A percentile compares a stretch with the other conserved stretches of the same genome.
These are phyloP conservation scores for Philotrypesis tridentata DNA, from an alignment of 1,140 invertebrate species.

Conservation along the genomic window DNA sequence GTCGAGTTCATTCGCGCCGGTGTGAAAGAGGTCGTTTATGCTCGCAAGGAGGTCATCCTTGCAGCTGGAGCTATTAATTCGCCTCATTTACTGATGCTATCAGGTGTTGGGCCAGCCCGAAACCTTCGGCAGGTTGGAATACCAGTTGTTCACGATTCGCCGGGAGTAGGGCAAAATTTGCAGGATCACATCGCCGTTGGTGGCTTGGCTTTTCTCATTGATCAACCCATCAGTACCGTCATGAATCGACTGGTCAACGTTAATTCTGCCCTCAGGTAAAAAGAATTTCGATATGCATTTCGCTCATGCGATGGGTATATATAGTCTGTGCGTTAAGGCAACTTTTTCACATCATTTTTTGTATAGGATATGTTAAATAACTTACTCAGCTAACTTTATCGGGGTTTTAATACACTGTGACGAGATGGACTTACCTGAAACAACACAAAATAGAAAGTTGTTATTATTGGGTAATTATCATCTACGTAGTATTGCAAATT, in stretches of 20 bases:
- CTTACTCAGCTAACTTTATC: background rate
- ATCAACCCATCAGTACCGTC: conserved; percentile 84
- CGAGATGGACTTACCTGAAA: background rate
- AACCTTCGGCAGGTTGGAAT: conserved; percentile 82
- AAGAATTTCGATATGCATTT: background rate
- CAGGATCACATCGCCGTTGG: conserved; percentile 89
- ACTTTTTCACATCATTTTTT: background rate
- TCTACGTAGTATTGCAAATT: too few relatives aligned
- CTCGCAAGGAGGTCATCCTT: conserved; percentile 85
- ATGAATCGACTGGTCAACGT: conserved; percentile 85
- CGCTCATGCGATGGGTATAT: background rate
- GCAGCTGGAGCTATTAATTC: conserved; percentile 85
- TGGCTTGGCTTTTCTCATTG: conserved; percentile 86
- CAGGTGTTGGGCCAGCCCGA: conserved; percentile 84
- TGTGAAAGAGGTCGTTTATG: conserved; percentile 78
- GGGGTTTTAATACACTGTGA: background rate
- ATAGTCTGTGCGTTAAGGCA: background rate
- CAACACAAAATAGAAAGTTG: background rate
- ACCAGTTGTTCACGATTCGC: conserved; percentile 81
- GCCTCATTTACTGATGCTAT: conserved; percentile 89
- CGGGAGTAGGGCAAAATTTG: conserved; percentile 86
- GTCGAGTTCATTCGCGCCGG: conserved; percentile 85
- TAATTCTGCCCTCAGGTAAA: conserved; percentile 79
- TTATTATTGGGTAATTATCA: background rate
- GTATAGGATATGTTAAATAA: background rate